These are phyloP conservation scores for Folsomia candida DNA, from an alignment of 2,888 invertebrate species.

Conservation along the genomic window DNA sequence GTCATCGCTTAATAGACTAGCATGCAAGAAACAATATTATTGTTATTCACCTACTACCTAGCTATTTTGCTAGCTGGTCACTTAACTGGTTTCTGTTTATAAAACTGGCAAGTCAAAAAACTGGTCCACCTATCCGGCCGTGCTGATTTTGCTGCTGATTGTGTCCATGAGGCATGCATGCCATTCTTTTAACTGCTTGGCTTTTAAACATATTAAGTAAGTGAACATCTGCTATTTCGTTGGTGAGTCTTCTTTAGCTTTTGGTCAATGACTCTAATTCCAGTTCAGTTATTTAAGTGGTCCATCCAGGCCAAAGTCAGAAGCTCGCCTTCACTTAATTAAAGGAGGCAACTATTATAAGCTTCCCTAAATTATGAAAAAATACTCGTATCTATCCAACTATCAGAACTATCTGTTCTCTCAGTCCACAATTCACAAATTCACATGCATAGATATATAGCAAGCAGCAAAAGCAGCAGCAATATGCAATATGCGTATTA, in stretches of 20 bases:
- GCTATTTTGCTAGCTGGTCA: not conserved
- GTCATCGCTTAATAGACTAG: not conserved
- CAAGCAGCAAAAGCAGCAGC: no score
- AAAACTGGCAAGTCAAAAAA: not conserved
- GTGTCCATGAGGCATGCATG: constrained; percentile 12
- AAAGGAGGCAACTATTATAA: not conserved
- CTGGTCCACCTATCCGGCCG: constrained; percentile 14
- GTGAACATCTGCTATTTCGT: constrained; percentile 3
- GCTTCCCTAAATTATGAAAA: not conserved
- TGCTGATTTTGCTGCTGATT: constrained; percentile 9
- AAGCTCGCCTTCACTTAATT: not conserved
- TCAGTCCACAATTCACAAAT: no score
- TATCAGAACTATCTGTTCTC: no score
- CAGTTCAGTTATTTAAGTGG: constrained; percentile 14
- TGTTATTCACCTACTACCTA: not conserved
- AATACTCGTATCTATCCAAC: not conserved
- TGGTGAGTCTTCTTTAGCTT: not conserved
- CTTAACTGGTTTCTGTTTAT: not conserved
- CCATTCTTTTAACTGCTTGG: not conserved
- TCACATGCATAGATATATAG: no score
- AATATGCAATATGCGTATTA: no score
- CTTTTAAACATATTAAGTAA: not conserved
- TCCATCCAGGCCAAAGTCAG: not conserved
- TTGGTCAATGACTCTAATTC: constrained; percentile 20
- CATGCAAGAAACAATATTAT: constrained; percentile 1